Evolutionary conservation across 1,140 invertebrate species (phyloP).

Genomic region (Muscidifurax raptorellus): DNA sequence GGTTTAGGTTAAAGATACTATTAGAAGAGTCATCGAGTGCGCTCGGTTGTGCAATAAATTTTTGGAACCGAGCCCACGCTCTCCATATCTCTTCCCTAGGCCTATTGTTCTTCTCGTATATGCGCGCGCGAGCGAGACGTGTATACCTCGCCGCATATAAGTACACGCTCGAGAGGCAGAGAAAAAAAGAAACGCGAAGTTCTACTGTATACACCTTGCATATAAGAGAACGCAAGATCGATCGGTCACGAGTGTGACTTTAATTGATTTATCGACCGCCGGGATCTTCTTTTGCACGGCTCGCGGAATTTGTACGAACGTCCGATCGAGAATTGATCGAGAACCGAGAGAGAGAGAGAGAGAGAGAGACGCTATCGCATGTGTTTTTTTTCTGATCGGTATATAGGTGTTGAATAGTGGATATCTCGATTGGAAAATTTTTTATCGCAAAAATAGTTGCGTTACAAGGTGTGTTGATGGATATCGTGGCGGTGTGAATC

Average conservation of each 20-base stretch:
- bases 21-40: not conserved
- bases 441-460: no score
- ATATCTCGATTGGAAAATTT: not conserved
- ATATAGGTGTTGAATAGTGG: no score
- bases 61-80: constrained; percentile 39
- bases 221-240: not conserved
- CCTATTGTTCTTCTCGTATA: not conserved
- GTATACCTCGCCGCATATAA: no score
- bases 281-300: not conserved
- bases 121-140: not conserved
- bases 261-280: constrained; percentile 3
- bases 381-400: not conserved
- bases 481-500: no score
- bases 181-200: not conserved
- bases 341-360: no score
- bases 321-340: not conserved
- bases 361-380: not conserved
- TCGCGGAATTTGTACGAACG: not conserved
- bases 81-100: not conserved
- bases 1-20: constrained; percentile 34
- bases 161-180: no score
- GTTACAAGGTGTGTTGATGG: no score
- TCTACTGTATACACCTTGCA: not conserved
- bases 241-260: not conserved
- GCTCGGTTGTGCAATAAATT: not conserved